These are phyloP conservation scores for Paelopatides confundens DNA, from an alignment of 53 echinoderm and acorn worm genomes.

Conservation along the genomic window DNA sequence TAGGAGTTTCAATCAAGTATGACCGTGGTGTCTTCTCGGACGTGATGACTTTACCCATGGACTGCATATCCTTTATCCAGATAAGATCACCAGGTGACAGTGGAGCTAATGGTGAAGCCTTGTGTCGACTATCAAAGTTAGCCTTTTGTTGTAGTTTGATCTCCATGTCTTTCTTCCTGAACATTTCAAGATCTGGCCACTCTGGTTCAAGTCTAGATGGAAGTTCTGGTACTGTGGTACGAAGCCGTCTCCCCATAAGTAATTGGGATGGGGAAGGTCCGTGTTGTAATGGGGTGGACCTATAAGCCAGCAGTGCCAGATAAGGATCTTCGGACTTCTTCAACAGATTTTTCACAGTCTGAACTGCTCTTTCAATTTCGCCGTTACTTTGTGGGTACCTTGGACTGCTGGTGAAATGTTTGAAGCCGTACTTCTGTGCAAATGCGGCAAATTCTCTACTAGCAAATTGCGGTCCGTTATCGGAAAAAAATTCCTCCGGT, in stretches of 20 bases:
- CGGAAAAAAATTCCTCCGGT: slow-evolving; percentile 40
- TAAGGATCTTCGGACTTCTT: slow-evolving; percentile 34
- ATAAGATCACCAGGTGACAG: background rate
- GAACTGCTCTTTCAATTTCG: slow-evolving; percentile 67
- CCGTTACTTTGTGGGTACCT: slow-evolving; percentile 68
- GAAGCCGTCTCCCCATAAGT: slow-evolving; percentile 41
- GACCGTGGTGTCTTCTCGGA: background rate
- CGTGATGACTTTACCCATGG: background rate
- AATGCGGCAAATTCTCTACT: slow-evolving; percentile 21
- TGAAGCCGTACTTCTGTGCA: background rate
- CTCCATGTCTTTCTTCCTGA: background rate
- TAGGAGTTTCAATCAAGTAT: no score
- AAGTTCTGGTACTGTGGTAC: slow-evolving; percentile 10
- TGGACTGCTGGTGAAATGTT: slow-evolving; percentile 48
- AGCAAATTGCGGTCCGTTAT: slow-evolving; percentile 39
- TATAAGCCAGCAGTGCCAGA: slow-evolving; percentile 17
- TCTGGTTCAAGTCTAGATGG: background rate
- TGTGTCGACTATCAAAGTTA: no score
- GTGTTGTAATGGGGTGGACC: slow-evolving; percentile 20
- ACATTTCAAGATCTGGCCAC: slow-evolving; percentile 30
- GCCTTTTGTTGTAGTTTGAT: background rate
- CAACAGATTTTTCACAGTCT: slow-evolving; percentile 31
- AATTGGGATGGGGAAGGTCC: slow-evolving; percentile 19
- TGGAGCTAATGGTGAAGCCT: background rate
- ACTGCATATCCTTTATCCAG: background rate